Evolutionary conservation across 2,888 invertebrate species (phyloP), one percentile per base, ranked within the genome.

Genomic region (Steinernema hermaphroditum): DNA sequence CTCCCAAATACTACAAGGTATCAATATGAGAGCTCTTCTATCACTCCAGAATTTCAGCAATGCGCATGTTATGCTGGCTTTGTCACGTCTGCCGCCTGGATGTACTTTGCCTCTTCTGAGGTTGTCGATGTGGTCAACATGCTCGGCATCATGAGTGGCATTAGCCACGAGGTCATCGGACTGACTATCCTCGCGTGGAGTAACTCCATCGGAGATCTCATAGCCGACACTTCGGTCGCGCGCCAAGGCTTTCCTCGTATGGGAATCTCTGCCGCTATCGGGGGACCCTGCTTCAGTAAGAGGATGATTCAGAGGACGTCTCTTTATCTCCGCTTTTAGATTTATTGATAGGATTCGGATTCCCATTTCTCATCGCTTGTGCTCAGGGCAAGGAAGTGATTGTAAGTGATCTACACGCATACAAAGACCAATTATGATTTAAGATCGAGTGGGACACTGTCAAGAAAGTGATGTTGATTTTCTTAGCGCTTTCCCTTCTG

Each of bases 221-320:
- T 92, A 76, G 89, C 91, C 0, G 90, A 91, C 83, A 84, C 90
- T 0, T 86, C 90, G 4, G 89, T 92, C 80, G 91, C 91, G 0
- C 87, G 88, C 70, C 90, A 90, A 80, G 91, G 91, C 0, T 91
- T 89, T 83, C 90, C 91, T 0, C 88, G 90, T 74, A 91, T 91
- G 91, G 91, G 90, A 0, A 90, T 90, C 81, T 90, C 91, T 0
- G 91, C 91, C 0, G 91, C 91, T 74, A 91, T 91, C 83, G 92
- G 91, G 22, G 91, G 91, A 6, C 91, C 91, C 0, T 87, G 92
- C 73, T 91, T 92, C 82, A 91, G 90, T 91, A 88, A 72, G 78
- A 71, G 72, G 49, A 34, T 16, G 6, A 49, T 27, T 27, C 46
- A 32, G n/a, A n/a, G n/a, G 19, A 9, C 14, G 6, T 19, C 12